Percentiles rank a stretch among this genome's conserved stretches.
Conservation (phyloP, 2,113 vertebrate species). For the Setophaga coronata region DNA sequence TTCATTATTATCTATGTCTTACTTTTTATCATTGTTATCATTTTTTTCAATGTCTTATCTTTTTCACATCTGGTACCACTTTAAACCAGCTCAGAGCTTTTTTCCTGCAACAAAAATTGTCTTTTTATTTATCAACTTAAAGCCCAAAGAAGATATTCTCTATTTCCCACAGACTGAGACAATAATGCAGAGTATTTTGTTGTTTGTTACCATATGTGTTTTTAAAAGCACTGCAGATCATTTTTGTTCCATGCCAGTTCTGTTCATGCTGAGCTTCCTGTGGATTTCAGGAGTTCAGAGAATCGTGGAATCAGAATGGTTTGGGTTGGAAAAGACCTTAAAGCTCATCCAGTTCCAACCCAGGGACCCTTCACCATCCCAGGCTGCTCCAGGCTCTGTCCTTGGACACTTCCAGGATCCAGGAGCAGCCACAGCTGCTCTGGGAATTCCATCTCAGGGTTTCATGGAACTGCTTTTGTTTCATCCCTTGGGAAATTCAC, state of each 20-base stretch:
- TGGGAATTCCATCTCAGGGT: not conserved
- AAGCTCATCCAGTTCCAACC: not conserved
- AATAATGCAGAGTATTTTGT: not conserved
- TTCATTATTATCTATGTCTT: not conserved
- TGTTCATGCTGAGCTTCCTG: not conserved
- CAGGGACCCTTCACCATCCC: rapidly evolving
- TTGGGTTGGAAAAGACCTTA: not conserved
- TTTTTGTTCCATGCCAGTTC: not conserved
- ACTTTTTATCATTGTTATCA: not conserved
- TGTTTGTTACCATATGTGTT: not conserved
- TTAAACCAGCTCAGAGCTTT: not conserved
- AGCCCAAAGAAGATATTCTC: not conserved
- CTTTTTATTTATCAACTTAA: not conserved
- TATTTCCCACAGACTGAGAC: not conserved
- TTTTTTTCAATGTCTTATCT: not conserved
- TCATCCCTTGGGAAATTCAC: not conserved
- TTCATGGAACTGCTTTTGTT: not conserved
- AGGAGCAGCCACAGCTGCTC: not conserved
- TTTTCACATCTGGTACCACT: not conserved
- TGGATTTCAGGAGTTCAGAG: not conserved
- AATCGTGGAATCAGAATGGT: not conserved
- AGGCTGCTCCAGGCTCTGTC: rapidly evolving
- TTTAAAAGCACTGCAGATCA: conserved; percentile 10
- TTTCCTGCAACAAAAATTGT: not conserved
- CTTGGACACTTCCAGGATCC: not conserved